Base-by-base conservation (phyloP, 2,888 invertebrate genomes). In the Hydrotaea diabolus region DNA sequence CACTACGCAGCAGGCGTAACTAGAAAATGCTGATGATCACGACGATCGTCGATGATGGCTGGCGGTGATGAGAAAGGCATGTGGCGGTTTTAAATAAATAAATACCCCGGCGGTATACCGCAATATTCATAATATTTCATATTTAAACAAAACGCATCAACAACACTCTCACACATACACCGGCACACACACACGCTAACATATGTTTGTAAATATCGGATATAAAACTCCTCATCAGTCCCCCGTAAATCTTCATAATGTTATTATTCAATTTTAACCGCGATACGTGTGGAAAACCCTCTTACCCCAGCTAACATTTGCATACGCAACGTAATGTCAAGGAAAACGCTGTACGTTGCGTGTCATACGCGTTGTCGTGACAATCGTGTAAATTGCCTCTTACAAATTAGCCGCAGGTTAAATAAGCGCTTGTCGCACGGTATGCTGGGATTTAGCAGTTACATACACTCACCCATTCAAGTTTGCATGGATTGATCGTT, bases 21-120 rank as follows among this genome's bases (percentile, higher is more conserved):
- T 43, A 57, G 23, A 69, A 84, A 77, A 77, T 75, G 66, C 69
- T 74, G 62, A 69, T 17, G 46, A 64, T 64, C 49, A 26, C 49
- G 59, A 11, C 64, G 49, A n/a, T 36, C 5, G 78, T 23, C 49
- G 57, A 53, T 64, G 76, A n/a, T 49, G 19, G 57, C 23, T 19
- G 17, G 31, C 55, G 49, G 26, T 76, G 82, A 17, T 71, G 82
- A 71, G 76, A 69, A n/a, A n/a, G 74, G 36, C 72, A 77, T 82
- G 84, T 84, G 77, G 84, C 13, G 49, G 15, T 49, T 82, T 73
- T 77, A 82, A 74, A 76, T 71, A 77, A 83, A 75, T 72, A 79
- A 82, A 79, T 46, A 80, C 39, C 26, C 21, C 17, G 21, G 66
- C 43, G 46, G 36, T 43, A 46, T 69, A 69, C 46, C 69, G 69